A percentile compares a stretch with the other conserved stretches of the same genome.
phyloP scores from a whole-genome alignment of 2,797 vertebrate genomes.

The Sebastolobus alascanus region DNA sequence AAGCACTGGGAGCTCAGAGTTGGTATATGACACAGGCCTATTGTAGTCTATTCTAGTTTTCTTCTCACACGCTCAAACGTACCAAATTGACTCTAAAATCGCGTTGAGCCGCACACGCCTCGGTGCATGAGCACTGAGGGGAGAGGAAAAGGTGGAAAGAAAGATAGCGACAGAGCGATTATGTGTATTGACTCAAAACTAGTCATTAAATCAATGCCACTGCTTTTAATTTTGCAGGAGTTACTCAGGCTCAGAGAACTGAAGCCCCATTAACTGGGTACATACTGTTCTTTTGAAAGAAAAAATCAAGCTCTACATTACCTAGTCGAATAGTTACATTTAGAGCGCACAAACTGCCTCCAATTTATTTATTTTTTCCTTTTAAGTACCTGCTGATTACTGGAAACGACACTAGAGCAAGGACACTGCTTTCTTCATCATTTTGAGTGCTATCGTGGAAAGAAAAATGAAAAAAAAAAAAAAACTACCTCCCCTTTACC shows the following conservation, averaged over 20 bases:
- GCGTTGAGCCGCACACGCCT: neutral
- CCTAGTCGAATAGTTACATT: slow-evolving; percentile 2
- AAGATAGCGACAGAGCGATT: slow-evolving; percentile 16
- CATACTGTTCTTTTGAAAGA: slow-evolving; percentile 19
- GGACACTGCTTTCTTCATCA: slow-evolving; percentile 1
- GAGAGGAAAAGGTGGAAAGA: neutral
- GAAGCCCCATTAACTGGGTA: slow-evolving; percentile 25
- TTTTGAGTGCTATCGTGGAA: neutral
- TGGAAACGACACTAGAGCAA: slow-evolving; percentile 24
- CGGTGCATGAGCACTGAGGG: neutral
- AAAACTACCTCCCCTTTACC: slow-evolving; percentile 18
- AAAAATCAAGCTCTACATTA: neutral
- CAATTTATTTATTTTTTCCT: neutral
- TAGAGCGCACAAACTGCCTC: slow-evolving; percentile 4
- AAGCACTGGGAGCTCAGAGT: slow-evolving; percentile 37
- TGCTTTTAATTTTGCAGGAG: slow-evolving; percentile 55
- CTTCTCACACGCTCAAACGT: slow-evolving; percentile 12
- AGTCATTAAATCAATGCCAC: slow-evolving; percentile 47
- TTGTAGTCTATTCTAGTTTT: slow-evolving; percentile 35
- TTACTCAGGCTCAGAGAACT: slow-evolving; percentile 15
- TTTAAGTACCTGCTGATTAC: slow-evolving; percentile 15
- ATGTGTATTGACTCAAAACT: slow-evolving; percentile 47
- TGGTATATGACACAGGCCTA: slow-evolving; percentile 11
- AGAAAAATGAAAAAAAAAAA: slow-evolving; percentile 38
- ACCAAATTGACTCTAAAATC: slow-evolving; percentile 9